Conservation (phyloP, 2,888 invertebrate species). For the Ichneumon xanthorius region DNA sequence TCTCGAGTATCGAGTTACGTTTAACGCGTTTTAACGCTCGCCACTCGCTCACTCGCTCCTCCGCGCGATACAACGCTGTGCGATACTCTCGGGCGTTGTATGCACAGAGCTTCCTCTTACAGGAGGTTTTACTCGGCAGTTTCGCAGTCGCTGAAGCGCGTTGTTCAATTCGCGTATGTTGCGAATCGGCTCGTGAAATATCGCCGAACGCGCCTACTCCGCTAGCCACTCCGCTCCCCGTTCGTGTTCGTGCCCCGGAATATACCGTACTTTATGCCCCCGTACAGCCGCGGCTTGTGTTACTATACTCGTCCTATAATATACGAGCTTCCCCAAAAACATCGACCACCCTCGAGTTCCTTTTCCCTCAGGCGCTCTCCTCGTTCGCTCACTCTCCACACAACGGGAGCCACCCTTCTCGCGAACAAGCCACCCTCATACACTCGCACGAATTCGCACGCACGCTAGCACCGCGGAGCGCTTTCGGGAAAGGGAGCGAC, state of each 20-base stretch:
- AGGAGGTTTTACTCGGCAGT: constrained; percentile 14
- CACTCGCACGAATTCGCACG: constrained; percentile 54
- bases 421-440: constrained; percentile 8
- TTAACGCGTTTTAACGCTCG: constrained; percentile 57
- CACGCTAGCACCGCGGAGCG: constrained; percentile 39
- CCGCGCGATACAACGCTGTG: background rate
- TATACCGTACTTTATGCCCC: constrained; percentile 12
- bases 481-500: constrained; percentile 31
- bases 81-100: background rate
- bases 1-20: constrained; percentile 63
- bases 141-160: background rate
- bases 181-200: constrained; percentile 70
- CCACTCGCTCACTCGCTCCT: background rate
- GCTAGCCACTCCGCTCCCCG: constrained; percentile 7
- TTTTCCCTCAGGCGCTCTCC: constrained; percentile 37
- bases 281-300: background rate
- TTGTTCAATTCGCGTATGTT: constrained; percentile 50
- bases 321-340: constrained; percentile 71
- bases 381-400: constrained; percentile 45
- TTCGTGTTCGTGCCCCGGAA: constrained; percentile 23
- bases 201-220: constrained; percentile 51
- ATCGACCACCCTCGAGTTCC: constrained; percentile 61
- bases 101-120: background rate
- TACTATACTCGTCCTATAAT: background rate
- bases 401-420: constrained; percentile 43